A percentile compares a stretch with the other conserved stretches of the same genome.
These are phyloP conservation scores for Brachionus rotundiformis DNA, from an alignment of 1,140 invertebrate species.

Conservation along the genomic window DNA sequence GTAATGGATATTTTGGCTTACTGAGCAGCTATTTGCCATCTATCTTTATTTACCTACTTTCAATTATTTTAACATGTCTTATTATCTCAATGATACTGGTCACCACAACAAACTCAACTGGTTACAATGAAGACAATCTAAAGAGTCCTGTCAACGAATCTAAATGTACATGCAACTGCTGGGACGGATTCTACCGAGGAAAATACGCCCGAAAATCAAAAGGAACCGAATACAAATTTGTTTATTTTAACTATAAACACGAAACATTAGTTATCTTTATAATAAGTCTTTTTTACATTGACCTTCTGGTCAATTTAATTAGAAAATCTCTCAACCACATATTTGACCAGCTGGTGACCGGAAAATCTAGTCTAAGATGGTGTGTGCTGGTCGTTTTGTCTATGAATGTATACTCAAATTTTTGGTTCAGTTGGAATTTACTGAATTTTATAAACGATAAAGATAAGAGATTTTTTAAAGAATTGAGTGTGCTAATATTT, in stretches of 20 bases:
- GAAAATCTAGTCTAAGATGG: neutral
- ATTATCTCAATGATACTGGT: neutral
- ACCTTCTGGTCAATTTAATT: neutral
- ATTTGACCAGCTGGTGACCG: neutral
- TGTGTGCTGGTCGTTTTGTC: neutral
- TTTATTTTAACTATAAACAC: conserved; percentile 47
- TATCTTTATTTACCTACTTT: neutral
- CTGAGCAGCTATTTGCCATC: neutral
- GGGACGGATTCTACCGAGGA: conserved; percentile 44
- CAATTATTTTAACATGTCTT: neutral
- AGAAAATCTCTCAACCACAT: neutral
- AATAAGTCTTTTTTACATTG: neutral
- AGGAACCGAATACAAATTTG: neutral
- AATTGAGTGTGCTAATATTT: neutral
- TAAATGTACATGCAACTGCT: conserved; percentile 25
- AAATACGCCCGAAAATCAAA: conserved; percentile 5
- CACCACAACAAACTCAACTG: neutral
- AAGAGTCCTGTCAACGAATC: neutral
- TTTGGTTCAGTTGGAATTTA: conserved; percentile 17
- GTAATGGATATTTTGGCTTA: neutral
- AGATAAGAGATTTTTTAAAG: conserved; percentile 24
- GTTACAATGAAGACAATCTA: conserved; percentile 14
- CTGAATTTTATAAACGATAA: conserved; percentile 37
- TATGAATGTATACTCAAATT: conserved; percentile 1
- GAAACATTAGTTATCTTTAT: neutral